These are phyloP conservation scores for Acanthacorydalis orientalis DNA, from an alignment of 2,888 invertebrate species.

Conservation along the genomic window DNA sequence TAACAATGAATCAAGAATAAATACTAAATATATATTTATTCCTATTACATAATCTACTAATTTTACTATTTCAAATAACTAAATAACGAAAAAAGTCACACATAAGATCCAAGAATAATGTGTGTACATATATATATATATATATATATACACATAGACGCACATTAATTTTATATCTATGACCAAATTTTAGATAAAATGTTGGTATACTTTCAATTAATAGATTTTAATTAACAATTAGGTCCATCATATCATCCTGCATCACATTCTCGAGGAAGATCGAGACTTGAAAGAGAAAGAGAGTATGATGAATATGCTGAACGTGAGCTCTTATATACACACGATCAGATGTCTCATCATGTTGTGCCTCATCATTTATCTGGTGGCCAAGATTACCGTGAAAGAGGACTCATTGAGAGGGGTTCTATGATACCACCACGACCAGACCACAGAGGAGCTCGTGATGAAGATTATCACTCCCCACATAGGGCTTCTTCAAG, in stretches of 20 bases:
- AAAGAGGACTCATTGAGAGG: conserved; percentile 11
- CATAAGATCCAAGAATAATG: too few species aligned
- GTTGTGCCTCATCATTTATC: conserved; percentile 22
- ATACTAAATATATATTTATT: too few species aligned
- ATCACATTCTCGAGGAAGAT: conserved; percentile 27
- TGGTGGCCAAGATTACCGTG: conserved; percentile 23
- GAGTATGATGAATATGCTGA: conserved; percentile 38
- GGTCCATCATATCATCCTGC: conserved; percentile 27
- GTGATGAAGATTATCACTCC: conserved; percentile 25
- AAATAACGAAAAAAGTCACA: too few species aligned
- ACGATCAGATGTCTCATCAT: conserved; percentile 18
- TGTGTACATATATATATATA: too few species aligned
- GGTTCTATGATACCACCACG: conserved; percentile 9
- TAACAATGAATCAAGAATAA: too few species aligned
- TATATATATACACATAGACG: too few species aligned
- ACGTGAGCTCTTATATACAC: conserved; percentile 16
- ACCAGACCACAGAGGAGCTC: conserved; percentile 1
- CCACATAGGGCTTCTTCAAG: conserved; percentile 42
- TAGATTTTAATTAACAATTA: conserved; percentile 8
- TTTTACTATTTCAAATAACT: too few species aligned
- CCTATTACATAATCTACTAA: too few species aligned
- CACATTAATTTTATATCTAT: too few species aligned
- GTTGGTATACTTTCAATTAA: neutral
- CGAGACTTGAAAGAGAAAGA: conserved; percentile 30
- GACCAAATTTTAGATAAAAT: too few species aligned